These are phyloP conservation scores for Drosophila teissieri DNA, from an alignment of 1,140 invertebrate species.

Conservation along the genomic window DNA sequence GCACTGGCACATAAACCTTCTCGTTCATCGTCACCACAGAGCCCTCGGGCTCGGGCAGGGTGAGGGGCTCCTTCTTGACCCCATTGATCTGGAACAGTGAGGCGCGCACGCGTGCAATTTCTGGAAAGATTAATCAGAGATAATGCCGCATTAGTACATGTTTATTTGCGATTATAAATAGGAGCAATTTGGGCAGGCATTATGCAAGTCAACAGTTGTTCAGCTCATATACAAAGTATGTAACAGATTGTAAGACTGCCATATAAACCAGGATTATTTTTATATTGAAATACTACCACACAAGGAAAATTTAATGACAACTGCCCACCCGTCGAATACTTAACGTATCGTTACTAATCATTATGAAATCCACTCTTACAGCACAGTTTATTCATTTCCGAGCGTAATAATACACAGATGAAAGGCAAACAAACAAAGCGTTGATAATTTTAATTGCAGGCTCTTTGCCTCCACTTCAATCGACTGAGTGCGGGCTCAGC, in stretches of 20 bases:
- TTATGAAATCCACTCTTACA: slow-evolving; percentile 2
- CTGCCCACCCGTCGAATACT: too few species aligned
- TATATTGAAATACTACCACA: too few species aligned
- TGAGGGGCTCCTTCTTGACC: slow-evolving; percentile 95
- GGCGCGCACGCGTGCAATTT: slow-evolving; percentile 98
- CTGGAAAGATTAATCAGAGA: slow-evolving; percentile 89
- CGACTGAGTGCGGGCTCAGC: slow-evolving; percentile 7
- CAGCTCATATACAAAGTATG: too few species aligned
- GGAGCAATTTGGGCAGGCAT: not conserved
- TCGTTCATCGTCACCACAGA: slow-evolving; percentile 96
- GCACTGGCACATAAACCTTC: slow-evolving; percentile 99
- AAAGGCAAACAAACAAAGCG: slow-evolving; percentile 26
- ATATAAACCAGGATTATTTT: too few species aligned
- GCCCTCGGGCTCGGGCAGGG: slow-evolving; percentile 96
- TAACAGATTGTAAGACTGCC: too few species aligned
- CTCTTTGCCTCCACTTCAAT: slow-evolving; percentile 23
- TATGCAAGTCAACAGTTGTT: too few species aligned
- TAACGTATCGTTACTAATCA: not conserved
- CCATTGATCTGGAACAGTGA: slow-evolving; percentile 99
- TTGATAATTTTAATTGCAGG: slow-evolving; percentile 44
- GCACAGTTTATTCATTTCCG: slow-evolving; percentile 6
- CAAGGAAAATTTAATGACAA: too few species aligned
- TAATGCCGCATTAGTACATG: slow-evolving; percentile 9
- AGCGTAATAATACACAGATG: slow-evolving; percentile 15
- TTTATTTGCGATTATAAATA: not conserved